Base-by-base conservation (phyloP, 2,797 vertebrate genomes). In the Myiotriccus ornatus region DNA sequence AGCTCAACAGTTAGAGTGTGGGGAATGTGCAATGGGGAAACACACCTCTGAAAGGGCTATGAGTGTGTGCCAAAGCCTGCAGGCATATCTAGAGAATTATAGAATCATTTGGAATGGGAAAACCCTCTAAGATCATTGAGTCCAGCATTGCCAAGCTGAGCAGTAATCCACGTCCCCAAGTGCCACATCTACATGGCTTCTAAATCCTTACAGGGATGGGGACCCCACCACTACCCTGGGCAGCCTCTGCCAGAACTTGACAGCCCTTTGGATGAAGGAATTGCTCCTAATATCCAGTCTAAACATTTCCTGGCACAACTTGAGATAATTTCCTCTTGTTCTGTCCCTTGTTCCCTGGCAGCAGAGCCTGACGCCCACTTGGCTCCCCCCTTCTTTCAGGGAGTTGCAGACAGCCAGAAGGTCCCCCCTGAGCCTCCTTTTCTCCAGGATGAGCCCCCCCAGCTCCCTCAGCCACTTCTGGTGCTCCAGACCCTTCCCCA, bases 301-400 rank as follows among this genome's bases (percentile, higher is more conserved):
- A 24, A 69, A 63, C 39, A 6, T 63, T 23, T 5, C 7, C 18
- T 39, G 15, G 13, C 12, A 9, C 19, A 63, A 1, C 13, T 3
- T 41, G 15, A 69, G 13, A 19, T 11, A 1, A 0, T 57, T 46
- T 4, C 13, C 12, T 63, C 6, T 75, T 6, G 2, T 57, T 4
- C 10, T 39, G 14, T 44, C 28, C n/a, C 12, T 37, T 34, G 10
- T 34, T 3, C 11, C 27, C 14, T 46, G 32, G 15, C 12, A 76
- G n/a, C 16, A 50, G 6, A 69, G 12, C 13, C 23, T 1, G 1
- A 16, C 3, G 2, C 7, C 3, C 22, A 28, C 5, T 12, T 0
- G 0, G 41, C 55, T 70, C 32, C 13, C 12, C 5, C 4, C 11
- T 63, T 43, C 12, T 76, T 7, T 22, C 57, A 70, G 28, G 25